Evolutionary conservation across 1,140 invertebrate genomes (phyloP).

Genomic region (Lasioglossum baleicum): DNA sequence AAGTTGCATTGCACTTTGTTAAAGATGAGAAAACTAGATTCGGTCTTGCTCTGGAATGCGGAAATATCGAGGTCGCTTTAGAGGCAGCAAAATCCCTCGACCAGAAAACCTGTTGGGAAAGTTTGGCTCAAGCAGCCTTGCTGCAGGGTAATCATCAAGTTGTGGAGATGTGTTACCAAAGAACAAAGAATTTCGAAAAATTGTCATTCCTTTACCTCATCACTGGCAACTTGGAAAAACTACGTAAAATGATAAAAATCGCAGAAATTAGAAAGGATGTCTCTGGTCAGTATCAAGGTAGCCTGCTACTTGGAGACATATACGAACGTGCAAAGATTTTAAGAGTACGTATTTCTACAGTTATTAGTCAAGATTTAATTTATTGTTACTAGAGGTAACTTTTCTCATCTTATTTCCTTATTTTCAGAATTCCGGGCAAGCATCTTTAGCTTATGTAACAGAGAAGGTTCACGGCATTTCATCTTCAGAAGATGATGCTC

Average conservation of each 20-base stretch:
- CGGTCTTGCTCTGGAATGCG: slow-evolving; percentile 97
- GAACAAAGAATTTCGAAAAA: slow-evolving; percentile 99
- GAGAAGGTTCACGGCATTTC: slow-evolving; percentile 95
- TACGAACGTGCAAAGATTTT: slow-evolving; percentile 93
- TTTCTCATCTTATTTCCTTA: slow-evolving; percentile 23
- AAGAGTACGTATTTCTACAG: slow-evolving; percentile 82
- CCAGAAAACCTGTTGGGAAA: slow-evolving; percentile 97
- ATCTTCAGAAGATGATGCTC: slow-evolving; percentile 87
- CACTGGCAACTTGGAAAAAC: slow-evolving; percentile 98
- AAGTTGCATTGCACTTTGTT: slow-evolving; percentile 99
- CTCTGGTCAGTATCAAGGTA: slow-evolving; percentile 97
- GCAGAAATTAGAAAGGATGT: slow-evolving; percentile 97
- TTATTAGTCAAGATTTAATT: slow-evolving; percentile 4
- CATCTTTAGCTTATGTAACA: slow-evolving; percentile 94
- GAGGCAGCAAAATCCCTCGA: slow-evolving; percentile 97
- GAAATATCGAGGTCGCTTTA: slow-evolving; percentile 96
- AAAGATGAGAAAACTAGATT: slow-evolving; percentile 99
- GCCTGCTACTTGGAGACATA: slow-evolving; percentile 95
- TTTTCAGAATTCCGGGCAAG: slow-evolving; percentile 82
- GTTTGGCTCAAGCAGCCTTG: slow-evolving; percentile 96
- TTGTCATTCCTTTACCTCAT: slow-evolving; percentile 98
- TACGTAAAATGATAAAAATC: slow-evolving; percentile 99
- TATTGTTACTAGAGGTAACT: neutral
- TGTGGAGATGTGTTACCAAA: slow-evolving; percentile 99
- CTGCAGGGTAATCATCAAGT: slow-evolving; percentile 97